A percentile compares a stretch with the other conserved stretches of the same genome.
Evolutionary conservation across 2,113 vertebrate genomes (phyloP).

Genomic region (Pygoscelis antarcticus): DNA sequence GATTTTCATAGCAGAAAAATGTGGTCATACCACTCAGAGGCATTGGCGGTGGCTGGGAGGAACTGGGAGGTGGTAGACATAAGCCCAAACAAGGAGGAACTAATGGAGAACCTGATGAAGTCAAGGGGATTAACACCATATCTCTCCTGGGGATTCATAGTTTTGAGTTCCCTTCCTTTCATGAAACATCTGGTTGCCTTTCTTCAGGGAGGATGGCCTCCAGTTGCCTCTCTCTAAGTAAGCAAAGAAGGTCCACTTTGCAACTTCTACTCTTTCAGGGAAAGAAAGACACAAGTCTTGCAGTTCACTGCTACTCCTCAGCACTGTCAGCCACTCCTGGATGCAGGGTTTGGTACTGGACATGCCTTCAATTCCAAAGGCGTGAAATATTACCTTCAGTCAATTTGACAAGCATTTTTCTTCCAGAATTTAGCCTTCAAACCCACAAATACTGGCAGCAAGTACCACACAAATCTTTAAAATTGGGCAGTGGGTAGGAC

Average conservation of each 20-base stretch:
- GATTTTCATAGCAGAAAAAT: slow-evolving; percentile 51
- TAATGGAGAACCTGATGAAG: background rate
- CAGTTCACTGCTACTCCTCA: background rate
- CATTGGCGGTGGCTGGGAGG: background rate
- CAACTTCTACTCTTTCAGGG: background rate
- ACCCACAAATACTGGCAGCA: background rate
- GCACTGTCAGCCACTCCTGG: background rate
- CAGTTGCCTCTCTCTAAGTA: background rate
- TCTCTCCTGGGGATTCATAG: background rate
- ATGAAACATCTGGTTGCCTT: background rate
- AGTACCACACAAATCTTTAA: background rate
- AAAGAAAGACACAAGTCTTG: background rate
- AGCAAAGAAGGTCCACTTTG: background rate
- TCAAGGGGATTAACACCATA: background rate
- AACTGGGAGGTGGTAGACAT: background rate
- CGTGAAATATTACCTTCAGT: background rate
- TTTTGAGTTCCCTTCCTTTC: background rate
- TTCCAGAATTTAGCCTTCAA: background rate
- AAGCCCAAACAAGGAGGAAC: background rate
- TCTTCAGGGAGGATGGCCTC: background rate
- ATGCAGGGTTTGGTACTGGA: background rate
- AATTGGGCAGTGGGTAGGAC: background rate
- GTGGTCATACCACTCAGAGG: slow-evolving; percentile 15
- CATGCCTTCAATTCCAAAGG: background rate
- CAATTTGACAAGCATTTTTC: background rate